Conservation (phyloP, 1,140 invertebrate genomes). For the Drosophila bifasciata region DNA sequence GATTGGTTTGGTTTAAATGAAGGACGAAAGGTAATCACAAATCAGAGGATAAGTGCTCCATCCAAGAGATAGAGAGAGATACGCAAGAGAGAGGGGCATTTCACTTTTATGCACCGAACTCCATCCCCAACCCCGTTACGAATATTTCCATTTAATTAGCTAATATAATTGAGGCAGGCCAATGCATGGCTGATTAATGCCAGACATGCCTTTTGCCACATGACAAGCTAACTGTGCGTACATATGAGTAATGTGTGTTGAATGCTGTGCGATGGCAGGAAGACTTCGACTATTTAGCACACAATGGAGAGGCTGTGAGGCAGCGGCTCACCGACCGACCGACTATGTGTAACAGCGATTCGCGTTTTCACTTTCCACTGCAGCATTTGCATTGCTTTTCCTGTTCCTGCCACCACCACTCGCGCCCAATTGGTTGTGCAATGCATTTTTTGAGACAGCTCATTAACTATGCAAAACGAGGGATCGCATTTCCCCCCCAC, state of each 20-base stretch:
- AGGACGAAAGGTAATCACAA: constrained; percentile 1
- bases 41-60: not conserved
- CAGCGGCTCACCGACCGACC: not conserved
- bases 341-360: constrained; percentile 55
- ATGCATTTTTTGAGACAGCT: constrained; percentile 70
- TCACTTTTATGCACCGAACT: constrained; percentile 60
- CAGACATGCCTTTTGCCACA: constrained; percentile 23
- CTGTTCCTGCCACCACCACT: constrained; percentile 54
- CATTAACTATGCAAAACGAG: constrained; percentile 75
- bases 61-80: constrained; percentile 10
- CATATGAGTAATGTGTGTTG: constrained; percentile 67
- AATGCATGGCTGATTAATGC: constrained; percentile 19
- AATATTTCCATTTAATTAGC: constrained; percentile 73
- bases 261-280: constrained; percentile 51
- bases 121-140: constrained; percentile 10
- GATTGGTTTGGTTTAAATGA: constrained; percentile 2
- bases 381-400: constrained; percentile 53
- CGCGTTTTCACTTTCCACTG: constrained; percentile 71
- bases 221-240: constrained; percentile 71
- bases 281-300: constrained; percentile 63
- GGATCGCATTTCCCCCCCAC: constrained; percentile 44
- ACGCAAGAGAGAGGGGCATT: constrained; percentile 42
- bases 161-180: constrained; percentile 40
- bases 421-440: constrained; percentile 50
- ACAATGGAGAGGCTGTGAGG: constrained; percentile 50